Conservation (phyloP, 2,888 invertebrate genomes). For the Melanotus villosus region DNA sequence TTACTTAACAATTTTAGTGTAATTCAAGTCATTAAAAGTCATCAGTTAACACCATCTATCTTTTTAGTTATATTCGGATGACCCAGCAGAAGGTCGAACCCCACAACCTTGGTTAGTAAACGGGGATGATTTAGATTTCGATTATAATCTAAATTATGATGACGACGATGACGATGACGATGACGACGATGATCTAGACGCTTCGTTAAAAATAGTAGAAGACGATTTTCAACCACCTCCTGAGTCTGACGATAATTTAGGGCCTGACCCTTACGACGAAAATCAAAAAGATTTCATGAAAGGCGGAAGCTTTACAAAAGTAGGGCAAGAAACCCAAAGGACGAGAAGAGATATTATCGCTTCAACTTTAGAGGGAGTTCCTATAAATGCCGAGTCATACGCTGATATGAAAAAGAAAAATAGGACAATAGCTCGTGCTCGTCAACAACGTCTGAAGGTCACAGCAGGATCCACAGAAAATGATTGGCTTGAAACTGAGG, state of each 20-base stretch:
- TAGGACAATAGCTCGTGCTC: conserved; percentile 36
- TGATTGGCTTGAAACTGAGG: too few relatives aligned
- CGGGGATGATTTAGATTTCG: conserved; percentile 14
- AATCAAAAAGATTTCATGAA: conserved; percentile 54
- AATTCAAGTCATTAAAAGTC: too few relatives aligned
- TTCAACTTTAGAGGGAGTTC: conserved; percentile 62
- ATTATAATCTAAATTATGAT: conserved; percentile 32
- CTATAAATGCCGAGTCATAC: conserved; percentile 64
- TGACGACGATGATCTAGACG: neutral
- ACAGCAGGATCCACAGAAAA: too few relatives aligned
- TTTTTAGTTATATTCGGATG: conserved; percentile 29
- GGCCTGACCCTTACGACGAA: conserved; percentile 45
- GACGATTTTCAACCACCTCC: neutral
- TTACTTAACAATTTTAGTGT: too few relatives aligned
- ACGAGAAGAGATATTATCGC: conserved; percentile 64
- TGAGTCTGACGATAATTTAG: neutral
- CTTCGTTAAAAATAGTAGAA: conserved; percentile 11
- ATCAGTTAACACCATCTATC: too few relatives aligned
- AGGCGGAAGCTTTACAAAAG: conserved; percentile 44
- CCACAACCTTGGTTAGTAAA: conserved; percentile 5
- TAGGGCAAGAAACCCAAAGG: conserved; percentile 53
- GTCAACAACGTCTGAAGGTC: neutral
- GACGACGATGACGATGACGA: conserved; percentile 8
- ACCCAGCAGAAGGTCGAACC: neutral
- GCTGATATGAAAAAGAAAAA: conserved; percentile 55